These are phyloP conservation scores for Orthosia cruda DNA, from an alignment of 2,888 invertebrate genomes.

Conservation along the genomic window DNA sequence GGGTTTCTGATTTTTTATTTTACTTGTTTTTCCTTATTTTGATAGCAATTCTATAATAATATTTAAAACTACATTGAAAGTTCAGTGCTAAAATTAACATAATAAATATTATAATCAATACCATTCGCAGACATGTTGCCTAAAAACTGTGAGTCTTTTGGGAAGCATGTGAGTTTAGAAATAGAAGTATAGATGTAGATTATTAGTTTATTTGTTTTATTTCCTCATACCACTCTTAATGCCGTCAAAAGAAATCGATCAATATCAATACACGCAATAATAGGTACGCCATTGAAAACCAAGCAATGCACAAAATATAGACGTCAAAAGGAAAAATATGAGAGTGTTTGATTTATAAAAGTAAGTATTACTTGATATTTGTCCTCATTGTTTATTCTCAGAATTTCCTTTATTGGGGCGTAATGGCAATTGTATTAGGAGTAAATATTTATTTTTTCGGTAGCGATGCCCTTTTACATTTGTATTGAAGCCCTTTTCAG, in stretches of 20 bases:
- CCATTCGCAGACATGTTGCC: no score
- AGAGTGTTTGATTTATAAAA: slow-evolving; percentile 33
- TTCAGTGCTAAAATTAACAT: no score
- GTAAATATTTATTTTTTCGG: neutral
- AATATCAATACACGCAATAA: slow-evolving; percentile 22
- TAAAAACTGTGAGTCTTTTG: no score
- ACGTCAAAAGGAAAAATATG: slow-evolving; percentile 24
- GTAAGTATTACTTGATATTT: slow-evolving; percentile 11
- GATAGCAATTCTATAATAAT: no score
- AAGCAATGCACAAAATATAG: slow-evolving; percentile 30
- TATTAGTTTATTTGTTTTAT: neutral
- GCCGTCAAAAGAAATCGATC: neutral
- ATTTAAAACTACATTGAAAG: no score
- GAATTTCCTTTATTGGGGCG: slow-evolving; percentile 8
- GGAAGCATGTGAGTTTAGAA: no score
- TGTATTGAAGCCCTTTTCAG: neutral
- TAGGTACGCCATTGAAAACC: slow-evolving; percentile 1
- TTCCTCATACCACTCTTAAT: neutral
- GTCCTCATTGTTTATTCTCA: slow-evolving; percentile 12
- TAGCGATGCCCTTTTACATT: neutral
- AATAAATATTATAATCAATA: no score
- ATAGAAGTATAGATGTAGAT: no score
- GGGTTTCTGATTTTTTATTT: no score
- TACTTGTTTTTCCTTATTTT: no score
- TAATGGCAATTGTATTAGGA: neutral